A percentile compares a stretch with the other conserved stretches of the same genome.
Conservation (phyloP, 2,888 invertebrate genomes). For the Osmoderma eremita region DNA sequence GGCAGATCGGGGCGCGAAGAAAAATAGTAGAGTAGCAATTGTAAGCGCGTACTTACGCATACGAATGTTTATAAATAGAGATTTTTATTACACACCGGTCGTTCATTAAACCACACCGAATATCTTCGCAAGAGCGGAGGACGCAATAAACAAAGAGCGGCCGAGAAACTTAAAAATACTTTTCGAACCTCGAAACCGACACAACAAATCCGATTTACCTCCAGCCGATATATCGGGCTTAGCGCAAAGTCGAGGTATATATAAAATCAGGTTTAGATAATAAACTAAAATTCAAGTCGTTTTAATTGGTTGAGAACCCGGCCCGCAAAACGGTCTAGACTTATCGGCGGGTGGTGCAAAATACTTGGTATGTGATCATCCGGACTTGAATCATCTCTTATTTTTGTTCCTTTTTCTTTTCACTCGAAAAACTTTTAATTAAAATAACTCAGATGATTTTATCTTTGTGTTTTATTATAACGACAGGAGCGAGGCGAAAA, state of each 20-base stretch:
- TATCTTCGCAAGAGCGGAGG: too few relatives aligned
- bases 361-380: conserved; percentile 54
- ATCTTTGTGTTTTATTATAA: conserved; percentile 46
- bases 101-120: too few relatives aligned
- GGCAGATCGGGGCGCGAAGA: too few relatives aligned
- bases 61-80: too few relatives aligned
- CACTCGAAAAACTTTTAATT: conserved; percentile 59
- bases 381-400: conserved; percentile 42
- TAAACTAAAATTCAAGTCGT: conserved; percentile 61
- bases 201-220: conserved; percentile 25
- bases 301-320: conserved; percentile 63
- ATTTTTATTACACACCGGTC: too few relatives aligned
- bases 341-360: conserved; percentile 62
- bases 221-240: conserved; percentile 42
- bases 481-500: conserved; percentile 39
- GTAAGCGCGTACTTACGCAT: too few relatives aligned
- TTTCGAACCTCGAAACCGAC: too few relatives aligned
- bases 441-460: conserved; percentile 62
- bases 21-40: too few relatives aligned
- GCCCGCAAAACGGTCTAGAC: conserved; percentile 53
- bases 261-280: conserved; percentile 61
- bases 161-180: too few relatives aligned
- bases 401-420: conserved; percentile 44
- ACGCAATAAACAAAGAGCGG: too few relatives aligned
- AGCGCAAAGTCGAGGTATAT: conserved; percentile 47